Evolutionary conservation across 2,888 invertebrate genomes (phyloP).

Genomic region (Ypsolopha scabrella): DNA sequence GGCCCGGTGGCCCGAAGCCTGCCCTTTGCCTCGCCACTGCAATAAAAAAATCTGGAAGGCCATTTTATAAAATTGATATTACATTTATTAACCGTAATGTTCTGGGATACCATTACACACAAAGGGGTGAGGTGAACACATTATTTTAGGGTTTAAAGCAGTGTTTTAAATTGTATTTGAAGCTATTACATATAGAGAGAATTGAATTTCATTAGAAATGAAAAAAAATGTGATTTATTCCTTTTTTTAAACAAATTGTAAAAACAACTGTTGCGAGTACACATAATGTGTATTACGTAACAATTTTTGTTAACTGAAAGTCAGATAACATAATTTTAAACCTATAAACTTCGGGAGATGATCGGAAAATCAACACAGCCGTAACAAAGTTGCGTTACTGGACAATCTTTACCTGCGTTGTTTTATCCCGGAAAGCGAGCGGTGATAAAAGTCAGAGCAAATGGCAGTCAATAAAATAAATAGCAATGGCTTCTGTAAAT

Average conservation of each 20-base stretch:
- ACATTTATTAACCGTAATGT: background rate
- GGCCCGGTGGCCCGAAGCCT: constrained; percentile 20
- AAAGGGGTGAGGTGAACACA: no score
- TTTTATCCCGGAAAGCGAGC: constrained; percentile 60
- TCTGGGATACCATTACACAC: no score
- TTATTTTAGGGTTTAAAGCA: no score
- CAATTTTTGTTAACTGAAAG: no score
- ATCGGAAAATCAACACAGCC: no score
- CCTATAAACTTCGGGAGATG: no score
- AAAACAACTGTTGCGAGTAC: background rate
- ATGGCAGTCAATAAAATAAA: constrained; percentile 71
- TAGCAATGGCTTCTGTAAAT: constrained; percentile 69
- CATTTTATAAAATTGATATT: background rate
- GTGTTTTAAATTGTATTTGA: no score
- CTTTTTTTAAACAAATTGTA: background rate
- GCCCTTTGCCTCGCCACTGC: constrained; percentile 4
- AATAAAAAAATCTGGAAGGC: background rate
- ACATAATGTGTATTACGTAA: no score
- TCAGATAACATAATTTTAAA: no score
- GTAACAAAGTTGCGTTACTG: background rate
- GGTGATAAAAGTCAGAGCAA: constrained; percentile 67
- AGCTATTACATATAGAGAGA: no score
- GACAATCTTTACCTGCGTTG: constrained; percentile 46
- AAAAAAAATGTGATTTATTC: no score
- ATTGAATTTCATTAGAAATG: no score